Base-by-base conservation (phyloP, 2,888 invertebrate genomes). In the Drosophila picticornis region DNA sequence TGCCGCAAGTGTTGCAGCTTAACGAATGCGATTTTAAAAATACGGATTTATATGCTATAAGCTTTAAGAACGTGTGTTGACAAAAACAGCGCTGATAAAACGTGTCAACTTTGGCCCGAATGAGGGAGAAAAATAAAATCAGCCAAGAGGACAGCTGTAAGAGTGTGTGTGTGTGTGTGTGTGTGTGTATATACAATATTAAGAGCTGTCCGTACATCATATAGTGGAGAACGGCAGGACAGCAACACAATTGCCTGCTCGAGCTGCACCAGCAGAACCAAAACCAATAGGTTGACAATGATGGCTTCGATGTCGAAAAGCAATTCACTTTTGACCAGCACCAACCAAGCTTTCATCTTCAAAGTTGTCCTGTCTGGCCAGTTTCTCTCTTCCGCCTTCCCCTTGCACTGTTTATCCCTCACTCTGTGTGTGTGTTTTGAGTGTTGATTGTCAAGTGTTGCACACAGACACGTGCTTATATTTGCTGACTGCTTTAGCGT, bases 371-470 rank as follows among this genome's bases (percentile, higher is more conserved):
- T 60, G 65, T 73, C 43, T 50, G 60, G 52, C 43, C 46, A 48
- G 22, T 50, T 36, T 29, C 36, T 22, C 32, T 38, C 34, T n/a
- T 22, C 4, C 31, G 3, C 31, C 10, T 31, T 31, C 31, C 19
- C 19, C 9, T 46, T 10, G 22, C n/a, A 46, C 4, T 40, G 19
- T 32, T 0, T 29, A 16, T 43, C 22, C 2, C 16, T 25, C 27
- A 4, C 22, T 46, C 13, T 55, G 32, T 58, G 67, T 77, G 58
- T 72, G 67, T 77, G 75, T 83, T 86, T 81, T 83, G 90, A 89
- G 85, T 84, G 84, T 75, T 85, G 90, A 85, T 85, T 85, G 84
- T 86, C 88, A 89, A 90, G 85, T 89, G 84, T 89, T 78, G 75
- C 63, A 66, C 70, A 84, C 88, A 84, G 88, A 89, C 90, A 88